phyloP scores from a whole-genome alignment of 30 jellyfish, hydroid and myxozoan genomes.

The Hydra vulgaris region DNA sequence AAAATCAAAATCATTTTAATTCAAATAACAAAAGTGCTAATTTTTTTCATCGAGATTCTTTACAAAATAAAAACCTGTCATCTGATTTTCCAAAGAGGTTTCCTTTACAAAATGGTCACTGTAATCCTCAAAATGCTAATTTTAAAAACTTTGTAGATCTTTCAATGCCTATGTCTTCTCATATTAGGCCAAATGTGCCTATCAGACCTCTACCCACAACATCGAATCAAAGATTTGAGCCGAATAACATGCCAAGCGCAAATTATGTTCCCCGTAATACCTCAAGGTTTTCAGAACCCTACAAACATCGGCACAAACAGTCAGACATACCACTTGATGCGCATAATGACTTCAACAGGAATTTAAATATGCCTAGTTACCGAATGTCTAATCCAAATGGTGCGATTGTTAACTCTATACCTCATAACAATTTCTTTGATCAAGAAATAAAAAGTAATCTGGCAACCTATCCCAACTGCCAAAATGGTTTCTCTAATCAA shows the following conservation, averaged over 20 bases:
- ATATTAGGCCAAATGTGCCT: not conserved
- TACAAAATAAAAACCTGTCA: not conserved
- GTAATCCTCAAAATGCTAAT: not conserved
- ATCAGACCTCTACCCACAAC: not conserved
- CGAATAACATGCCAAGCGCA: not conserved
- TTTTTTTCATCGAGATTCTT: not conserved
- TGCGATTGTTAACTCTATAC: not conserved
- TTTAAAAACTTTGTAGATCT: not conserved
- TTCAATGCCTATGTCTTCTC: not conserved
- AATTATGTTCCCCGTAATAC: not conserved
- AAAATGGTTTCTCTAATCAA: not conserved
- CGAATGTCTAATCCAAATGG: not conserved
- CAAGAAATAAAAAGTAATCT: not conserved
- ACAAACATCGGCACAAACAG: not conserved
- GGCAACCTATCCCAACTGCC: not conserved
- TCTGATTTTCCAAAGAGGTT: not conserved
- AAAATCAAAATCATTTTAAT: not conserved
- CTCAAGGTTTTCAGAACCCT: not conserved
- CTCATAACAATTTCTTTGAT: not conserved
- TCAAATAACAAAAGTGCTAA: not conserved
- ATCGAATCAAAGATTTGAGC: not conserved
- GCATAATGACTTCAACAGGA: not conserved
- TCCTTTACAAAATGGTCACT: not conserved
- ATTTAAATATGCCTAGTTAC: not conserved
- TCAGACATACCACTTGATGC: not conserved